Evolutionary conservation across 2,113 vertebrate genomes (phyloP).

Genomic region (Chionodraco myersi): DNA sequence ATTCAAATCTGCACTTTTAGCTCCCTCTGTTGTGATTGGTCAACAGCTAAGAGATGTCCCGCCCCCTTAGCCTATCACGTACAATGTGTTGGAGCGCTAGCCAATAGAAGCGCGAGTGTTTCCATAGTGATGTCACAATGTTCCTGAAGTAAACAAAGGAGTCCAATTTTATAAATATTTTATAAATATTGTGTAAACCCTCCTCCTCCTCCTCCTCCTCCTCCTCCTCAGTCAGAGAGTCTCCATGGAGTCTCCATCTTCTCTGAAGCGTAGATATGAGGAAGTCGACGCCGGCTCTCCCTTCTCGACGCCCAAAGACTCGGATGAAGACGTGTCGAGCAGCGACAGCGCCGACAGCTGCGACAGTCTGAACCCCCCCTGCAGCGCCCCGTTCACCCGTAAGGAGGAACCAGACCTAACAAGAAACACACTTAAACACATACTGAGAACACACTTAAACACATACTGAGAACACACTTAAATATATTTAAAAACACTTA

Average conservation of each 20-base stretch:
- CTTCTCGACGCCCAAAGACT: conserved; percentile 89
- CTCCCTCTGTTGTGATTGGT: no score
- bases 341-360: conserved; percentile 98
- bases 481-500: neutral
- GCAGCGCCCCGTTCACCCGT: conserved; percentile 88
- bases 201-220: conserved; percentile 4
- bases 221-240: conserved; percentile 69
- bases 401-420: conserved; percentile 74
- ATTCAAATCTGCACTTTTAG: no score
- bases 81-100: no score
- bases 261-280: conserved; percentile 93
- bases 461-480: neutral
- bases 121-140: no score
- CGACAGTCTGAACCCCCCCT: conserved; percentile 94
- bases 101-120: no score
- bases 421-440: neutral
- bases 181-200: no score
- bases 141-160: no score
- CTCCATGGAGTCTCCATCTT: conserved; percentile 89
- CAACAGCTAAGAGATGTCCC: no score
- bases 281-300: conserved; percentile 91
- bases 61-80: no score
- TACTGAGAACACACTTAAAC: neutral
- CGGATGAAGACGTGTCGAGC: conserved; percentile 95
- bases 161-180: no score